These are phyloP conservation scores for Stylophora pistillata DNA, from an alignment of 64 coral and sea anemone genomes.

Conservation along the genomic window DNA sequence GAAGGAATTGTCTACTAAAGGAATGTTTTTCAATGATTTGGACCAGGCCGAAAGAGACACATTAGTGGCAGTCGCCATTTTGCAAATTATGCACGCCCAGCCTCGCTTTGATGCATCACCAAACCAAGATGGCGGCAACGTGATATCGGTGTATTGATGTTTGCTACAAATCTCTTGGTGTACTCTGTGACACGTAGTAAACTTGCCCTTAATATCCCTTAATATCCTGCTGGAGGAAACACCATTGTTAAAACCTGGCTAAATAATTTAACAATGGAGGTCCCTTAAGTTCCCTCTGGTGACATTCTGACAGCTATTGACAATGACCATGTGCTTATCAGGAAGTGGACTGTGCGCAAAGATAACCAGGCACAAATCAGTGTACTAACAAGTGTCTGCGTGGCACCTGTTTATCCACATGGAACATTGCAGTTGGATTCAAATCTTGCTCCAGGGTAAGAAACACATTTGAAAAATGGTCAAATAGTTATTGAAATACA, in stretches of 20 bases:
- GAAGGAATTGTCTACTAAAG: no score
- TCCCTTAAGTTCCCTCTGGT: conserved; percentile 21
- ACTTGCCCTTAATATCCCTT: background rate
- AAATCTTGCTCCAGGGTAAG: no score
- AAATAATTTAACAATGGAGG: conserved; percentile 31
- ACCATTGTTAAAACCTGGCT: conserved; percentile 11
- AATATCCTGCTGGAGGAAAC: conserved; percentile 26
- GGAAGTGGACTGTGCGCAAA: conserved; percentile 45
- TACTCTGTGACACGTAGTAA: conserved; percentile 47
- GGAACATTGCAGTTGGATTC: background rate
- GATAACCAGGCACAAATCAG: conserved; percentile 60
- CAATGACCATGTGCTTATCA: conserved; percentile 54
- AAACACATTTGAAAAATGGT: no score
- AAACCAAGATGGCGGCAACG: background rate
- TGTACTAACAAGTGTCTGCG: conserved; percentile 42
- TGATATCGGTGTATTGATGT: conserved; percentile 21
- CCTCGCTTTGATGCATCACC: no score
- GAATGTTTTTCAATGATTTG: no score
- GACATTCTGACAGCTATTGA: conserved; percentile 40
- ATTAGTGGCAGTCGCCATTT: no score
- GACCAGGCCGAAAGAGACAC: no score
- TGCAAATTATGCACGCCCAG: no score
- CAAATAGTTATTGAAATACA: no score
- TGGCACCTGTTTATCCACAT: background rate
- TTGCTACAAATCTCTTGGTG: conserved; percentile 36